These are phyloP conservation scores for Hydrolagus affinis DNA, from an alignment of 2,113 vertebrate genomes.

Conservation along the genomic window DNA sequence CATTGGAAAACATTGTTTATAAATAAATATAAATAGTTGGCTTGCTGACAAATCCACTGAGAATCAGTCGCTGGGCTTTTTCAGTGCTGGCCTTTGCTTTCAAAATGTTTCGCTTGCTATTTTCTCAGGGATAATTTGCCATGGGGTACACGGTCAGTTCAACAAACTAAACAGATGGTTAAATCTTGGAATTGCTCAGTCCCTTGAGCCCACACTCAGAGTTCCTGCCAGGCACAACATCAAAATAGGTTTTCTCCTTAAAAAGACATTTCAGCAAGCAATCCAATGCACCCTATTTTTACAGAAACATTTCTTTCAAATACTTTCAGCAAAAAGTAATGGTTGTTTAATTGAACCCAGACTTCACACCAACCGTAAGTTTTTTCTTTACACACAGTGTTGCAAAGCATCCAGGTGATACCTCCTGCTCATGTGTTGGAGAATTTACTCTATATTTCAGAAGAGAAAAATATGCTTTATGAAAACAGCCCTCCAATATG, in stretches of 20 bases:
- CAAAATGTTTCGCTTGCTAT: background rate
- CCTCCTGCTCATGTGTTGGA: background rate
- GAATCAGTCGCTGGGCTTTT: constrained; percentile 3
- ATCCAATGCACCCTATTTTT: background rate
- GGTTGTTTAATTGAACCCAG: background rate
- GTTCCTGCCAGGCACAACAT: constrained; percentile 22
- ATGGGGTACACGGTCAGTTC: constrained; percentile 21
- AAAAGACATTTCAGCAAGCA: background rate
- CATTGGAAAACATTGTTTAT: constrained; percentile 22
- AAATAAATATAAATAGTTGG: constrained; percentile 29
- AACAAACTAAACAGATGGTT: constrained; percentile 32
- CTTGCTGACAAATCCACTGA: background rate
- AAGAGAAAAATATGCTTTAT: no score
- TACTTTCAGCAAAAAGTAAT: background rate
- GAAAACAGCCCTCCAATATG: background rate
- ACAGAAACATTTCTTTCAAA: background rate
- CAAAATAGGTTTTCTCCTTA: constrained; percentile 6
- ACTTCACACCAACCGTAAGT: background rate
- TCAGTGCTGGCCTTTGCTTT: constrained; percentile 17
- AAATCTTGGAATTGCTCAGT: background rate
- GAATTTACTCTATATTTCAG: background rate
- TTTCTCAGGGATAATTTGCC: constrained; percentile 32
- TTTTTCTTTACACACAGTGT: background rate
- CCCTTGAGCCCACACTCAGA: background rate
- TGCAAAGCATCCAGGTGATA: background rate